Conservation (phyloP, 2,888 invertebrate species). For the Micoletzkya japonica region DNA sequence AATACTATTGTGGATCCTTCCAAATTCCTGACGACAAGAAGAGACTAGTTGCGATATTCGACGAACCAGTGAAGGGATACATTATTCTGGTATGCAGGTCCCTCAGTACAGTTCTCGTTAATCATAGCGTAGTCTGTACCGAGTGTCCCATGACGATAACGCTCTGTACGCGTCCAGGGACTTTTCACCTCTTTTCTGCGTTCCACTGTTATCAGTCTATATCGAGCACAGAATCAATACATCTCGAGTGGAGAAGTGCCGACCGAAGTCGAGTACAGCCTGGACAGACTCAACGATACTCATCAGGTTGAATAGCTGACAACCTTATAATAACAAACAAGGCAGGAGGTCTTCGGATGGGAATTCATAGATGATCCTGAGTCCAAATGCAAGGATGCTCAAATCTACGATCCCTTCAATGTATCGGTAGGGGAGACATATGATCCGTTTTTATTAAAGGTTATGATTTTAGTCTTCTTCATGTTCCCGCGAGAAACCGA, state of each 20-base stretch:
- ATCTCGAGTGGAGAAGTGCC: constrained; percentile 30
- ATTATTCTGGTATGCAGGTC: constrained; percentile 41
- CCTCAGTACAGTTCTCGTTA: no score
- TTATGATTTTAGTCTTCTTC: background rate
- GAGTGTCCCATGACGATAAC: background rate
- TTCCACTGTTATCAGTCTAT: background rate
- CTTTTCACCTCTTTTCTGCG: background rate
- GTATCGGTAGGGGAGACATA: constrained; percentile 15
- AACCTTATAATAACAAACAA: background rate
- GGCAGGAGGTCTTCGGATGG: constrained; percentile 38
- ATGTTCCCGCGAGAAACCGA: no score
- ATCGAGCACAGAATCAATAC: constrained; percentile 19
- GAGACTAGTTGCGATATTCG: constrained; percentile 39
- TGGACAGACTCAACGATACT: constrained; percentile 26
- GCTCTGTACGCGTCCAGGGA: background rate
- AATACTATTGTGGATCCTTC: constrained; percentile 45
- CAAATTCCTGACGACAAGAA: constrained; percentile 35
- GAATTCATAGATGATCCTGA: constrained; percentile 39
- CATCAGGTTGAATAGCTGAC: constrained; percentile 5
- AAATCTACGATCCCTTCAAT: constrained; percentile 43
- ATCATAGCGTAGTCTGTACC: no score
- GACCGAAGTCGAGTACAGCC: constrained; percentile 40
- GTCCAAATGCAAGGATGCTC: constrained; percentile 36
- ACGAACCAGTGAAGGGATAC: constrained; percentile 40
- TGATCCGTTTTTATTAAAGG: background rate